These are phyloP conservation scores for Stichopus horrens DNA, from an alignment of 53 echinoderm and acorn worm species.

Conservation along the genomic window DNA sequence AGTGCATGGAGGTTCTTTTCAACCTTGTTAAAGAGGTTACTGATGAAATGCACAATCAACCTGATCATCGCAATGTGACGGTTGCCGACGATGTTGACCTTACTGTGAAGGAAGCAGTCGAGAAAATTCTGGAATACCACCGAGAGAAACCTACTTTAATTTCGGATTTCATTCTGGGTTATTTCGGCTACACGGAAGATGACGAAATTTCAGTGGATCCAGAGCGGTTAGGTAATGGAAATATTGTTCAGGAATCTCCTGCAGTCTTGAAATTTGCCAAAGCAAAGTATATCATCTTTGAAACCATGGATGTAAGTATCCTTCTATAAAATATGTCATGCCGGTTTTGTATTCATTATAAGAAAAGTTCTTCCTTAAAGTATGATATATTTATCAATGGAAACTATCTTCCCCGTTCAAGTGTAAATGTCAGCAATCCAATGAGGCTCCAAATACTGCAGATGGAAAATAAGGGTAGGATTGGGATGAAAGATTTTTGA, in stretches of 20 bases:
- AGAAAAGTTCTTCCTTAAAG: no score
- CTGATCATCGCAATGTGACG: not conserved
- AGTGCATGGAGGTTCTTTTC: not conserved
- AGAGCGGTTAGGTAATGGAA: no score
- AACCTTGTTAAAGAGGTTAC: not conserved
- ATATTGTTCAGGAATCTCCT: no score
- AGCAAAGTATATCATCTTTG: no score
- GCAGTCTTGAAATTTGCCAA: no score
- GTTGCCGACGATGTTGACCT: not conserved
- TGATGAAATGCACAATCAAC: not conserved
- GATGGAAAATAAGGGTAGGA: not conserved
- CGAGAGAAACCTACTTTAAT: not conserved
- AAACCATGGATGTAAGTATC: no score
- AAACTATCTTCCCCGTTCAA: no score
- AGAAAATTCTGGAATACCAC: not conserved
- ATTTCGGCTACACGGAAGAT: not conserved
- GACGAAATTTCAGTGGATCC: not conserved
- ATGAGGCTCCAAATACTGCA: not conserved
- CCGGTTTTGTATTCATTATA: no score
- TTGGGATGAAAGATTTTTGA: not conserved
- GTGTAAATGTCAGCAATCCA: no score
- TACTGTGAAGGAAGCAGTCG: not conserved
- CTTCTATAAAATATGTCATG: no score
- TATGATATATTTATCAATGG: no score
- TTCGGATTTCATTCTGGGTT: not conserved